phyloP scores from a whole-genome alignment of 1,140 invertebrate genomes.

The Pseudoatta argentina region DNA sequence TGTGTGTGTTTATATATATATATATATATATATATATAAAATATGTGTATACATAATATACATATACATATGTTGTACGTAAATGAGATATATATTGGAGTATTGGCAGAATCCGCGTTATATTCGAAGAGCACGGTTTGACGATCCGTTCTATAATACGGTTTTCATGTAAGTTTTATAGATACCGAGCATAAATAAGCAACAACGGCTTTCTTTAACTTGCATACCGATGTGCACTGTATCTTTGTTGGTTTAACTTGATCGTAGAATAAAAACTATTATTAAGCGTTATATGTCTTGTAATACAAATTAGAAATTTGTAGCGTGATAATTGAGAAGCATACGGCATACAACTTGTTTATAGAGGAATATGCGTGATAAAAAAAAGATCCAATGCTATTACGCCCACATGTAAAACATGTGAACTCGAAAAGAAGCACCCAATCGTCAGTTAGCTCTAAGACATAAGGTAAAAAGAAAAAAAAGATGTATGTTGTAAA shows the following conservation, averaged over 20 bases:
- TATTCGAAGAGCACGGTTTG: slow-evolving; percentile 47
- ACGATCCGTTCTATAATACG: slow-evolving; percentile 45
- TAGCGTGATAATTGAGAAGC: slow-evolving; percentile 73
- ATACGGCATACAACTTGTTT: slow-evolving; percentile 76
- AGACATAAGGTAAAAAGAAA: slow-evolving; percentile 63
- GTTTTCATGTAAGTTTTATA: slow-evolving; percentile 74
- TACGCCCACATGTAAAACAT: slow-evolving; percentile 63
- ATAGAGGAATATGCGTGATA: slow-evolving; percentile 67
- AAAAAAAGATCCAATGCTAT: slow-evolving; percentile 58
- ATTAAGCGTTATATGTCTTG: slow-evolving; percentile 66
- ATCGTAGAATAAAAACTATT: slow-evolving; percentile 46
- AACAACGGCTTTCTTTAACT: slow-evolving; percentile 47
- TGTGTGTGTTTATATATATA: too few species aligned
- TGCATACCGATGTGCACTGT: slow-evolving; percentile 57
- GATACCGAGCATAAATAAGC: slow-evolving; percentile 33
- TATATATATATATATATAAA: not conserved
- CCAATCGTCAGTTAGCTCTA: slow-evolving; percentile 77
- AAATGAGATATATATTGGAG: slow-evolving; percentile 16
- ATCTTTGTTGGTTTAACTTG: slow-evolving; percentile 55
- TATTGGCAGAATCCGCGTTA: slow-evolving; percentile 18
- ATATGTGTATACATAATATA: not conserved
- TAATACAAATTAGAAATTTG: slow-evolving; percentile 79
- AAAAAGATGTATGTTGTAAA: slow-evolving; percentile 79
- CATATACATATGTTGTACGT: not conserved
- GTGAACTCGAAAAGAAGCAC: slow-evolving; percentile 67